A percentile compares a stretch with the other conserved stretches of the same genome.
These are phyloP conservation scores for Lymantria dispar DNA, from an alignment of 2,888 invertebrate genomes.

Conservation along the genomic window DNA sequence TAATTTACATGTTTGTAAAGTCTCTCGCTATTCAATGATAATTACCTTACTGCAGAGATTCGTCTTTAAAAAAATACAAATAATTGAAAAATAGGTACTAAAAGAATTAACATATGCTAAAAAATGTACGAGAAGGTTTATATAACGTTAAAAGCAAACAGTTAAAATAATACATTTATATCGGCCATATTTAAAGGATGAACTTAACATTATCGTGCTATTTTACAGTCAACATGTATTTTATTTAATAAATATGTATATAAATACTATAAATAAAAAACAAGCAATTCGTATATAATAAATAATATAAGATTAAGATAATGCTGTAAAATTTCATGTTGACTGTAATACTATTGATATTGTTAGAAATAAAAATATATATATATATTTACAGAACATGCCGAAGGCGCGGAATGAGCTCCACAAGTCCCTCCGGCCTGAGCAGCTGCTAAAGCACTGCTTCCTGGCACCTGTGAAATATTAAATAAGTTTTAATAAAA, in stretches of 20 bases:
- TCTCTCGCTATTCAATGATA: no score
- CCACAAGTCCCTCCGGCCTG: constrained; percentile 71
- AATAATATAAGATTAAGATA: background rate
- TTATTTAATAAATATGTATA: background rate
- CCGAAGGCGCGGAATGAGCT: constrained; percentile 73
- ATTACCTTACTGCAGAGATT: no score
- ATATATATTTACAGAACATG: constrained; percentile 73
- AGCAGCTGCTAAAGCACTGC: constrained; percentile 73
- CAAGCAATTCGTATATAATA: background rate
- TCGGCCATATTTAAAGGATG: background rate
- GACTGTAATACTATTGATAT: background rate
- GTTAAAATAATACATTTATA: background rate
- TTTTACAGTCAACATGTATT: background rate
- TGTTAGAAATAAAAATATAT: background rate
- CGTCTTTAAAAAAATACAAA: no score
- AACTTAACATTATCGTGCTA: background rate
- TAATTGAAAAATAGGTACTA: no score
- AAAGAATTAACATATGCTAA: background rate
- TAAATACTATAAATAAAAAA: background rate
- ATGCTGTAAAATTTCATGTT: background rate
- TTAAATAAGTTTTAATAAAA: constrained; percentile 2
- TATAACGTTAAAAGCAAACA: background rate
- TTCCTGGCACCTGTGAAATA: constrained; percentile 66
- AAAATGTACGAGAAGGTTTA: background rate
- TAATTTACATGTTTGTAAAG: no score